A percentile compares a stretch with the other conserved stretches of the same genome.
phyloP scores from a whole-genome alignment of 2,888 invertebrate genomes.

The Lasius fuliginosus region DNA sequence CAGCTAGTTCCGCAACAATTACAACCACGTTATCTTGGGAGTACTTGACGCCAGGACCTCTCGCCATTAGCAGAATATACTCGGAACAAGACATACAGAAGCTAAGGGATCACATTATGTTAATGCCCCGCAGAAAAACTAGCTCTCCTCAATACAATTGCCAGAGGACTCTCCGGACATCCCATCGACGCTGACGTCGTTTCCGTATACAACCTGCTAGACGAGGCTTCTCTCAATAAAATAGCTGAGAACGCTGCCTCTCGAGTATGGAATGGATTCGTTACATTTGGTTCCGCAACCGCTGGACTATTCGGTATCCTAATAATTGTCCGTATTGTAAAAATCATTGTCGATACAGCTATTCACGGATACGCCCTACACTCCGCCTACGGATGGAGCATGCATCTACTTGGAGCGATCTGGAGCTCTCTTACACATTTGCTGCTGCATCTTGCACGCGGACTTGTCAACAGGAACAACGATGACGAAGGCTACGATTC shows the following conservation, averaged over 20 bases:
- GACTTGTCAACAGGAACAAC: no score
- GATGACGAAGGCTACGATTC: no score
- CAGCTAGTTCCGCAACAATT: not conserved
- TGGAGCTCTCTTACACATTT: not conserved
- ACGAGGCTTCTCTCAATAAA: not conserved
- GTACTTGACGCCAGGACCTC: not conserved
- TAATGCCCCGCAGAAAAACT: not conserved
- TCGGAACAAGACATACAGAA: not conserved
- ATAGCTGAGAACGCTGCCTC: not conserved
- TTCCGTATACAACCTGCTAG: not conserved
- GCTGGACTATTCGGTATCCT: not conserved
- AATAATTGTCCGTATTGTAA: not conserved
- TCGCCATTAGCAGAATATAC: not conserved
- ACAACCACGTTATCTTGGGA: not conserved
- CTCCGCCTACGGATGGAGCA: not conserved
- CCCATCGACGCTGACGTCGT: not conserved
- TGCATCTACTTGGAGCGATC: not conserved
- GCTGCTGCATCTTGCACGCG: no score
- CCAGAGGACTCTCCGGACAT: not conserved
- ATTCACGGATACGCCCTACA: not conserved
- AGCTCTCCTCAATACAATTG: not conserved
- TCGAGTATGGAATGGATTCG: not conserved
- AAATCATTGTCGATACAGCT: not conserved
- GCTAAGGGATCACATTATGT: not conserved
- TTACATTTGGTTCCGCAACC: not conserved